phyloP scores from a whole-genome alignment of 2,797 vertebrate species.

The Synanceia verrucosa region DNA sequence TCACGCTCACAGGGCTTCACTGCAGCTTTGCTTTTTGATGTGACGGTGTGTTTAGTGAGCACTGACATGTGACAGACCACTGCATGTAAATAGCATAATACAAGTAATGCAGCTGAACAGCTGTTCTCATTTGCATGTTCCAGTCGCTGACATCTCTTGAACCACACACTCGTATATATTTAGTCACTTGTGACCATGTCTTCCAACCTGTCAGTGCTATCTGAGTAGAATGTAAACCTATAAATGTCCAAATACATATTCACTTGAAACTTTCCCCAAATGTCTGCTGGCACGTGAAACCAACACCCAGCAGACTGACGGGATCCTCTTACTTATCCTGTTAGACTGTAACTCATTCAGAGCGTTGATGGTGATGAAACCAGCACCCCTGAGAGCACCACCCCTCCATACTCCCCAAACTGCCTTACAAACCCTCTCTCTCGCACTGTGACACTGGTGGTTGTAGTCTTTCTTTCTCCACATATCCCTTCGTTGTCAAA shows the following conservation, averaged over 20 bases:
- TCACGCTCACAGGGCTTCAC: neutral
- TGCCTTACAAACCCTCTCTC: no score
- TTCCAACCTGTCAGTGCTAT: neutral
- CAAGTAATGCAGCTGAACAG: neutral
- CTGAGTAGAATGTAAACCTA: neutral
- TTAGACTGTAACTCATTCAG: slow-evolving; percentile 19
- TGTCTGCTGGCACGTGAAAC: no score
- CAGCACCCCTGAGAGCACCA: neutral
- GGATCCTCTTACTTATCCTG: slow-evolving; percentile 18
- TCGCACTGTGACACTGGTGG: no score
- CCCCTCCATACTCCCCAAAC: neutral
- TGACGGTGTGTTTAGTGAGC: neutral
- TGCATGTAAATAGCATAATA: neutral
- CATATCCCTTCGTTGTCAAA: no score
- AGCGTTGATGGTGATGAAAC: slow-evolving; percentile 19
- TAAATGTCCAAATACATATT: neutral
- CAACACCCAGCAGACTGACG: neutral
- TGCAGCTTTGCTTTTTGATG: neutral
- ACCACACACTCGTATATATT: neutral
- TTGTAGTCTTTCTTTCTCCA: no score
- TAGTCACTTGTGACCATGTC: no score
- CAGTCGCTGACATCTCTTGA: neutral
- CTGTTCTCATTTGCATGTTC: neutral
- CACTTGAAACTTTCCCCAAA: neutral
- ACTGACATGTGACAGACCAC: neutral